phyloP scores from a whole-genome alignment of 2,797 vertebrate genomes.

The Amazonetta brasiliensis region DNA sequence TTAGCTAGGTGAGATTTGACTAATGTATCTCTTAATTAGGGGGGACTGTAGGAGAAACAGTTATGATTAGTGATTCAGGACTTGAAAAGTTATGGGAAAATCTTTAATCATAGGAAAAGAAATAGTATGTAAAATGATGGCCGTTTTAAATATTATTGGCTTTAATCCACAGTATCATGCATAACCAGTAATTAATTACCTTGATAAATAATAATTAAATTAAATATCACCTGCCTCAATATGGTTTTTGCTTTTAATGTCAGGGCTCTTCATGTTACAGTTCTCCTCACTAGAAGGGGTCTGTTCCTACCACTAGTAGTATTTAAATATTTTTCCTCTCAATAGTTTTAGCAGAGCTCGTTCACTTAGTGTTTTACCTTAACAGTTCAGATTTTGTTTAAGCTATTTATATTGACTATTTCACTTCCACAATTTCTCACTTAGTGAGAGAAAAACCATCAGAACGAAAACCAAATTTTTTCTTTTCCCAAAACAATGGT shows the following conservation, averaged over 20 bases:
- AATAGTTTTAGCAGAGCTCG: background rate
- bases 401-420: background rate
- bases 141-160: background rate
- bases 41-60: background rate
- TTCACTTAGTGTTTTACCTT: background rate
- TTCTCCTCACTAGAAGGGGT: background rate
- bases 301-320: background rate
- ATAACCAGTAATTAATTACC: background rate
- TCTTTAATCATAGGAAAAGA: background rate
- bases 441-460: constrained; percentile 11
- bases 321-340: background rate
- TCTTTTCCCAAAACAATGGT: background rate
- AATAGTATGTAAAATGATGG: background rate
- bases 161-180: background rate
- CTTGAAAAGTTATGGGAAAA: background rate
- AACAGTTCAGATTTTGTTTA: background rate
- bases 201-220: background rate
- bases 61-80: background rate
- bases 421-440: constrained; percentile 34
- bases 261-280: background rate
- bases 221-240: background rate
- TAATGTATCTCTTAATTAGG: background rate
- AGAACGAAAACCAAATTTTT: background rate
- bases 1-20: background rate
- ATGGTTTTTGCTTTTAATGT: background rate